Evolutionary conservation across 2,113 vertebrate genomes (phyloP), one percentile per base, ranked within the genome.

Genomic region (Macroglossus sobrinus): DNA sequence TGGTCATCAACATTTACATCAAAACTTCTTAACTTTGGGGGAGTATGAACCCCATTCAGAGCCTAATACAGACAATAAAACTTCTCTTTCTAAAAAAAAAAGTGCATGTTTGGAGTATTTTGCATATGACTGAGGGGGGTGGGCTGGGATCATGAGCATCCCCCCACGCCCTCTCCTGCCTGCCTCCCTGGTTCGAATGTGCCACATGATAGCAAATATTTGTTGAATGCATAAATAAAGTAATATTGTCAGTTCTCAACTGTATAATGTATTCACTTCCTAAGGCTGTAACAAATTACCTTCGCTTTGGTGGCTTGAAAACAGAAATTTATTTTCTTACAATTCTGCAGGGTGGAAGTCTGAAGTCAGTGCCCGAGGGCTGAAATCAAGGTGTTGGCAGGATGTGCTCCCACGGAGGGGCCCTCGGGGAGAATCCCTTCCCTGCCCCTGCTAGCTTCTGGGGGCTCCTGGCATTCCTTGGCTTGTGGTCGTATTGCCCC

Each of bases 251-350:
- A 24, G 40, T 79, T 71, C 74, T 93, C 57, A 74, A 84, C 57
- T 28, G 18, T 75, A 50, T 38, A 38, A 59, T 22, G 28, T 16
- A 64, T 71, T 86, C 0, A 0, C 78, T 94, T 81, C 76, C 72
- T 68, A 82, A 89, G 40, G 57, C 68, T 87, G 16, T n/a, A 78
- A 86, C 43, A 92, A 87, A 79, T 45, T 21, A 24, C 19, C 35
- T 75, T 38, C 69, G 14, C 33, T 74, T 40, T 79, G n/a, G 80
- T 79, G 43, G 45, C 50, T 95, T 78, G 26, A 84, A 86, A 86
- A 47, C 14, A 79, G 74, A 92, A 38, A 75, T 82, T 8, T 68
- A 38, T 93, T 74, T 74, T 74, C 80, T 86, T 35, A 85, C 13
- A 69, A 0, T 71, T 85, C 78, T 74, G 33, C 4, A 71, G 16